Percentiles rank a stretch among this genome's conserved stretches.
Conservation (phyloP, 2,113 vertebrate genomes). For the Sardina pilchardus region DNA sequence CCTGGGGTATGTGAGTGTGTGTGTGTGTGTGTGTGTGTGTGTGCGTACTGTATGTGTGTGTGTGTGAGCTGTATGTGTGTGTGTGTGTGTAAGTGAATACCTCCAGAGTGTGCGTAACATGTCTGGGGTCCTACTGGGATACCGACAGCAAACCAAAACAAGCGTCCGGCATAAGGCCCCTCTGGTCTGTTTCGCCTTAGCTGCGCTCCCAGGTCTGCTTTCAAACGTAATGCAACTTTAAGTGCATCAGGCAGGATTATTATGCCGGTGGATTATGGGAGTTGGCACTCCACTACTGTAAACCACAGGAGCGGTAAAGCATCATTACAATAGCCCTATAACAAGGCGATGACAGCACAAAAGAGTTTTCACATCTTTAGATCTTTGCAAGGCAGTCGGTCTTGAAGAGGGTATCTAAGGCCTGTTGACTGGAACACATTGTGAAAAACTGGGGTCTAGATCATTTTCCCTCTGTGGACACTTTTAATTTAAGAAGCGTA, state of each 20-base stretch:
- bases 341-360: not conserved
- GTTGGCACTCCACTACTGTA: not conserved
- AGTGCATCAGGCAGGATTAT: not conserved
- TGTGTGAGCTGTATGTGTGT: too few relatives aligned
- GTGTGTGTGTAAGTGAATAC: not conserved
- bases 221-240: not conserved
- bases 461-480: not conserved
- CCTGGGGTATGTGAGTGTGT: not conserved
- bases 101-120: not conserved
- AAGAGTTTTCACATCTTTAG: not conserved
- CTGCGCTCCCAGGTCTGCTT: not conserved
- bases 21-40: not conserved
- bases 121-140: not conserved
- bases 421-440: not conserved
- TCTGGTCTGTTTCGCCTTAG: not conserved
- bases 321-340: not conserved
- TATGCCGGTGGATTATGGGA: not conserved
- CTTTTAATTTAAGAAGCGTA: not conserved
- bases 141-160: not conserved
- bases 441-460: not conserved
- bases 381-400: not conserved
- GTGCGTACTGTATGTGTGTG: not conserved
- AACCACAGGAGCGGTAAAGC: not conserved
- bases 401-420: not conserved
- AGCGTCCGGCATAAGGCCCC: not conserved